Conservation (phyloP, 2,797 vertebrate genomes). For the Oceanodroma leucorhoa region DNA sequence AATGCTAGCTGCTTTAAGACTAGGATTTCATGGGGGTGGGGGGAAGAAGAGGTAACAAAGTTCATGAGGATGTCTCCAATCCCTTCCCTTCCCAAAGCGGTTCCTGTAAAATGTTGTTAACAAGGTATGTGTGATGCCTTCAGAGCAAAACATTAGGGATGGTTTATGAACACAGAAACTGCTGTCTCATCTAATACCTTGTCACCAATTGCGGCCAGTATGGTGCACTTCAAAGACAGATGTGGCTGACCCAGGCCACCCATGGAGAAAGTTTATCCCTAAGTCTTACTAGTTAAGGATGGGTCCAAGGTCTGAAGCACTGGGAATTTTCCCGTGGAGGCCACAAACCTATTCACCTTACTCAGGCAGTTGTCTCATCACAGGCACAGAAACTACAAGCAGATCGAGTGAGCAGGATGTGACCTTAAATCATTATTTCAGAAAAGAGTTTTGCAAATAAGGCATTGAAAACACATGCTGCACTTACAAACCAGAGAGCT, state of each 20-base stretch:
- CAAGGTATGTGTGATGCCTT: not conserved
- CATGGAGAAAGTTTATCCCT: not conserved
- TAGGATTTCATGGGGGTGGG: not conserved
- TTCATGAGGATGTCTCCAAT: not conserved
- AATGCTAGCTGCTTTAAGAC: not conserved
- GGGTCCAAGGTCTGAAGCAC: not conserved
- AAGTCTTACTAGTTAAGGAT: not conserved
- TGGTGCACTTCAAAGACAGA: not conserved
- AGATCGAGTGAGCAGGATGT: not conserved
- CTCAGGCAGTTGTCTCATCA: not conserved
- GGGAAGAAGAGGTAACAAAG: not conserved
- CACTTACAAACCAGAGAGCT: not conserved
- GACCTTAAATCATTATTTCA: not conserved
- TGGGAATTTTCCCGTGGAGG: not conserved
- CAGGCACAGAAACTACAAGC: not conserved
- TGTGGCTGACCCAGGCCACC: not conserved
- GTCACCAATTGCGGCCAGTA: not conserved
- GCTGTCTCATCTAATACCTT: not conserved
- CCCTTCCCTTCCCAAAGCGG: not conserved
- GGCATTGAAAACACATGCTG: slow-evolving; percentile 6
- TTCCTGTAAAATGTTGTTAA: not conserved
- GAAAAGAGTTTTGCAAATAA: not conserved
- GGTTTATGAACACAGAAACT: not conserved
- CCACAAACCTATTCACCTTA: not conserved
- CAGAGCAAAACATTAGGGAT: accelerated